Percentiles rank a stretch among this genome's conserved stretches.
Evolutionary conservation across 1,140 invertebrate species (phyloP).

Genomic region (Zaprionus tsacasi): DNA sequence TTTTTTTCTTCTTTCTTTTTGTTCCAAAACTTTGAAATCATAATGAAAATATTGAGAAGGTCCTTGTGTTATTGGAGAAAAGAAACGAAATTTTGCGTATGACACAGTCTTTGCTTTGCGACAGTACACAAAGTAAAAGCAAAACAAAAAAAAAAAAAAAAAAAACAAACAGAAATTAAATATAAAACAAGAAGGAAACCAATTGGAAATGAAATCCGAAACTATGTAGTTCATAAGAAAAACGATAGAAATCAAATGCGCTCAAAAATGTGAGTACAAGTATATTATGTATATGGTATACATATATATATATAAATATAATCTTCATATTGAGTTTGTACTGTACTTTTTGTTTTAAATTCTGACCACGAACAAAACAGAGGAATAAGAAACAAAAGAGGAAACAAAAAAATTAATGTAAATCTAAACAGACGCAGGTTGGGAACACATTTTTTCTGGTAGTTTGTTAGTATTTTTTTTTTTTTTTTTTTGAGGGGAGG

Average conservation of each 20-base stretch:
- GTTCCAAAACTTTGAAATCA: conserved; percentile 24
- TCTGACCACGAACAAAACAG: conserved; percentile 6
- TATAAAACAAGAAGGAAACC: background rate
- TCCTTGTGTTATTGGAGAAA: conserved; percentile 40
- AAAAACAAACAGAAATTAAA: background rate
- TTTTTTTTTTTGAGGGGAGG: conserved; percentile 4
- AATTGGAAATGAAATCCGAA: conserved; percentile 13
- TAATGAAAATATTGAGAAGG: conserved; percentile 46
- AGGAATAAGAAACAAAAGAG: conserved; percentile 3
- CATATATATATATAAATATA: background rate
- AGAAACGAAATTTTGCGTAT: conserved; percentile 14
- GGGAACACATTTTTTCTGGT: conserved; percentile 23
- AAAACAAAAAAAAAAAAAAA: conserved; percentile 15
- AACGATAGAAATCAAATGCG: conserved; percentile 16
- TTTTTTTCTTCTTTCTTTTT: background rate
- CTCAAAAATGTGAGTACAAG: conserved; percentile 42
- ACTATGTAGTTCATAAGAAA: conserved; percentile 1
- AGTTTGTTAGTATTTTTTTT: conserved; percentile 11
- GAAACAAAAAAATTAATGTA: conserved; percentile 2
- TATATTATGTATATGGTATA: conserved; percentile 34
- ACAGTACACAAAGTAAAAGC: conserved; percentile 29
- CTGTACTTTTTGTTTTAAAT: conserved; percentile 40
- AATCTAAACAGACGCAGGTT: conserved; percentile 26
- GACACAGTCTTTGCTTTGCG: conserved; percentile 28
- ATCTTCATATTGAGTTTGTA: conserved; percentile 34